Base-by-base conservation (phyloP, 1,140 invertebrate species). In the Spodoptera litura region DNA sequence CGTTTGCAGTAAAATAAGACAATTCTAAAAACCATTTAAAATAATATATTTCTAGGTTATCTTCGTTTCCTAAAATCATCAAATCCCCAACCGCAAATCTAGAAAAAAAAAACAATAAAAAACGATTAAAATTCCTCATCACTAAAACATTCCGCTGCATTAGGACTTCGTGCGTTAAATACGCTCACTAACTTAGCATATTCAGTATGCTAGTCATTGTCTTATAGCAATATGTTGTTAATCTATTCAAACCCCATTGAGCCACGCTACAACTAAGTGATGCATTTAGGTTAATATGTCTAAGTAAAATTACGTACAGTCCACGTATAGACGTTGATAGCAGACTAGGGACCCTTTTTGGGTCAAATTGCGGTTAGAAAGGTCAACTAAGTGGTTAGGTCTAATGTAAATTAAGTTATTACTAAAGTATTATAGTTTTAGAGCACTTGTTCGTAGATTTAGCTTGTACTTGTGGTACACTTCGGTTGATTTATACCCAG, bases 101-200 rank as follows among this genome's bases (percentile, higher is more conserved):
- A 31, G 31, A 15, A 55, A 3, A n/a, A 55, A 12, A 55, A 13
- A 13, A 55, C 4, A 15, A 15, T 15, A 13, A 27, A 11, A 11
- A 35, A 27, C 2, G 11, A 0, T 61, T 27, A 11, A n/a, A 70
- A 31, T 70, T 70, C 66, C 51, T 12, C 12, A 52, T 25, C 49
- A 70, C 13, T 2, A 20, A 4, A 4, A 55, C 12, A 55, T 55
- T n/a, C 3, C 12, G 15, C 25, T 15, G 13, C 51, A 70, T 52
- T 31, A 53, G 27, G 49, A 5, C 20, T 70, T 70, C 49, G 66
- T 53, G 49, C 66, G 66, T 70, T 70, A 70, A 64, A 51, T 52
- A 52, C 44, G 11, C 25, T 44, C 38, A 64, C 49, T 6, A 13
- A 31, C 66, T 70, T 70, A 13, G 66, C 44, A 70, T 70, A 53